phyloP scores from a whole-genome alignment of 2,888 invertebrate species.

The Netelia melanura region DNA sequence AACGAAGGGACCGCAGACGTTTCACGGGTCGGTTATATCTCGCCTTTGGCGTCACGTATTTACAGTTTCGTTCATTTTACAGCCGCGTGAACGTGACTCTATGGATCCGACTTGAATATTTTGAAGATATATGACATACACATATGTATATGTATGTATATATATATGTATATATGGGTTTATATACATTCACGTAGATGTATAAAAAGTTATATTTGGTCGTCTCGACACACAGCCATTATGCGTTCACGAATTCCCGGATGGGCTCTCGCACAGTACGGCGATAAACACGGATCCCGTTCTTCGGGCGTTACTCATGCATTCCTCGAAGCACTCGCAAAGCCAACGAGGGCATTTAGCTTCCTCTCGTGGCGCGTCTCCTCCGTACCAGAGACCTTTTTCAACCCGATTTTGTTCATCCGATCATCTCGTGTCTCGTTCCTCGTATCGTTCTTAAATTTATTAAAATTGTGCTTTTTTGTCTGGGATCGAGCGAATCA shows the following conservation, averaged over 20 bases:
- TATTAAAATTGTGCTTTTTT: too few species aligned
- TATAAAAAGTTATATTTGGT: background rate
- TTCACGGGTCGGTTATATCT: slow-evolving; percentile 26
- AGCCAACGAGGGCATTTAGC: slow-evolving; percentile 57
- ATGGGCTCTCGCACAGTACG: background rate
- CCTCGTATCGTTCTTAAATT: too few species aligned
- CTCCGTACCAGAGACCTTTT: background rate
- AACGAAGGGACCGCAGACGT: slow-evolving; percentile 12
- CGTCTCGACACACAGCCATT: slow-evolving; percentile 5
- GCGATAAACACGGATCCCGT: slow-evolving; percentile 35
- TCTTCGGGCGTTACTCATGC: slow-evolving; percentile 69
- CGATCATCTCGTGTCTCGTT: background rate
- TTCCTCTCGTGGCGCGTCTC: slow-evolving; percentile 36
- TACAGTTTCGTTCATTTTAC: slow-evolving; percentile 54
- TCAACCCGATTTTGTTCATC: slow-evolving; percentile 7
- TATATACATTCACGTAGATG: slow-evolving; percentile 21
- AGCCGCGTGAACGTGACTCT: slow-evolving; percentile 41
- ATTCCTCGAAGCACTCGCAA: slow-evolving; percentile 59
- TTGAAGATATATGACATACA: slow-evolving; percentile 14
- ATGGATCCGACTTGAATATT: slow-evolving; percentile 14
- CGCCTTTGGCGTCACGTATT: slow-evolving; percentile 55
- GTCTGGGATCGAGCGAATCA: too few species aligned
- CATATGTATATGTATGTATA: slow-evolving; percentile 3
- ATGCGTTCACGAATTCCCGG: slow-evolving; percentile 47
- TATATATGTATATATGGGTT: slow-evolving; percentile 1